Base-by-base conservation (phyloP, 2,797 vertebrate genomes). In the Myiotriccus ornatus region DNA sequence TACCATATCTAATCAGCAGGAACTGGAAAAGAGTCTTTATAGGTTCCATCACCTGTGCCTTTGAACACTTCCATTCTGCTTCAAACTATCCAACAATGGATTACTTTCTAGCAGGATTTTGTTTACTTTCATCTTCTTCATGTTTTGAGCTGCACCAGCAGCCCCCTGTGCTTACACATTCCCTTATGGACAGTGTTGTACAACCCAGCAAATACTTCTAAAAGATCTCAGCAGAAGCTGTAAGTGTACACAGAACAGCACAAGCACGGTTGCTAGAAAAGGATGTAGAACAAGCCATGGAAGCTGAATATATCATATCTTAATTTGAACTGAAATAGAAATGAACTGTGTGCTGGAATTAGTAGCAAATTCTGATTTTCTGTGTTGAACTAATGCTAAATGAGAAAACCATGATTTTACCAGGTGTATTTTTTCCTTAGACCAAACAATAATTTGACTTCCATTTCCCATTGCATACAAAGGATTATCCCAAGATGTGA, bases 141-240 rank as follows among this genome's bases (percentile, higher is more conserved):
- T 17, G 8, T 78, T 80, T 65, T 65, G 37, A 88, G 49, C 28
- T 24, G 30, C 22, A 44, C 24, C 56, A 30, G 20, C 2, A 4
- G 27, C 20, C 8, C 10, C 30, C 34, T 20, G 10, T 55, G n/a
- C 47, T 63, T 52, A 18, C 3, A 23, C 9, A 34, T 44, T 20
- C 39, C 50, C 53, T 62, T 13, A 35, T 0, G 2, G 43, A 37
- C 15, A 69, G 20, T 1, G 1, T 11, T 50, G 17, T 12, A 37
- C 49, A 80, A 44, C 5, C 13, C 55, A 82, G 25, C 2, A 67
- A 79, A 63, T 12, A 12, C 7, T 39, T 52, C 25, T 46, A 15
- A 69, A 95, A 55, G 7, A 37, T 18, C 19, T 70, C 23, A 59
- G 47, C 25, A 64, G 27, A 56, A 56, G 8, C n/a, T 52, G 34